Percentiles rank a stretch among this genome's conserved stretches.
phyloP scores from a whole-genome alignment of 2,888 invertebrate genomes.

The Charanyca ferruginea region DNA sequence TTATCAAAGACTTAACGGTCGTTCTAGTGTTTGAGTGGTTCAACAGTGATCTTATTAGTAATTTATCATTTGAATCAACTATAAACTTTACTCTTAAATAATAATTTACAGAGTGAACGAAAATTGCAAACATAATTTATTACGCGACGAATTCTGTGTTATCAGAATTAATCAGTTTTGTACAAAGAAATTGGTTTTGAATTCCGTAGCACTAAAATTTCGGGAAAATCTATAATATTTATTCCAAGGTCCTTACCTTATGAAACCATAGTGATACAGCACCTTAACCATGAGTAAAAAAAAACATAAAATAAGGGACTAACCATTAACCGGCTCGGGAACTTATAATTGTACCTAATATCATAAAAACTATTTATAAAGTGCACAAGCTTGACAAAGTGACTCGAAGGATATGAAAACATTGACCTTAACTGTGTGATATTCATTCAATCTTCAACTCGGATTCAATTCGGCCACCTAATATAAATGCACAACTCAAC shows the following conservation, averaged over 20 bases:
- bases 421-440: conserved; percentile 2
- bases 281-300: conserved; percentile 8
- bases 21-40: conserved; percentile 20
- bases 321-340: neutral
- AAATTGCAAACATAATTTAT: neutral
- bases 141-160: neutral
- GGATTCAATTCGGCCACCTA: neutral
- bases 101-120: neutral
- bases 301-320: neutral
- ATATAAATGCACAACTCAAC: conserved; percentile 18
- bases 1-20: conserved; percentile 21
- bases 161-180: conserved; percentile 7
- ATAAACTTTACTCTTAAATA: neutral
- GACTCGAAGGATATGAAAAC: neutral
- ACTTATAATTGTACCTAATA: neutral
- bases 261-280: neutral
- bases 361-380: neutral
- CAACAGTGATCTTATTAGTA: conserved; percentile 10
- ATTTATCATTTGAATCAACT: neutral
- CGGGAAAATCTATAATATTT: conserved; percentile 4
- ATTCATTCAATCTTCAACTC: neutral
- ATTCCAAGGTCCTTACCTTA: neutral
- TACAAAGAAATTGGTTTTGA: conserved; percentile 20
- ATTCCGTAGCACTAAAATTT: neutral
- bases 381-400: neutral